Evolutionary conservation across 2,888 invertebrate species (phyloP).

Genomic region (Buathra laborator): DNA sequence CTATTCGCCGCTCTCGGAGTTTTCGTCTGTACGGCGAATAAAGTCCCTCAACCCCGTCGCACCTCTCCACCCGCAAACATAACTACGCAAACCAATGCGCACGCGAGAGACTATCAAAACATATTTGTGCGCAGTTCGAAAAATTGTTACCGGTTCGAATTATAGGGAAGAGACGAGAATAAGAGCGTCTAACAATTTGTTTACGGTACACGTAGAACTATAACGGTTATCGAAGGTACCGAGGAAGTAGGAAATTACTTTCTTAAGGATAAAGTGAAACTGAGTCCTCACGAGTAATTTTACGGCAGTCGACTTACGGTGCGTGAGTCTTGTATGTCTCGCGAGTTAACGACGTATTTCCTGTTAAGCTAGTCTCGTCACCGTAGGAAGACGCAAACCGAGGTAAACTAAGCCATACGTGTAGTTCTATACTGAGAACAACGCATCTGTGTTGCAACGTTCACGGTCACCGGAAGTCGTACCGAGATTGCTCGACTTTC

Average conservation of each 20-base stretch:
- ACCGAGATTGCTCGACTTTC: background rate
- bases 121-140: constrained; percentile 20
- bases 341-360: constrained; percentile 58
- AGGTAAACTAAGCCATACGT: constrained; percentile 13
- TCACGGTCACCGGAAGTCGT: constrained; percentile 10
- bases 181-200: constrained; percentile 6
- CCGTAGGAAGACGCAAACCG: constrained; percentile 21
- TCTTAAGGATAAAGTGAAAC: constrained; percentile 20
- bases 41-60: background rate
- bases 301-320: constrained; percentile 47
- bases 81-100: background rate
- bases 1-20: background rate
- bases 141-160: background rate
- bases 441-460: background rate
- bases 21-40: background rate
- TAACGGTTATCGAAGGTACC: constrained; percentile 20
- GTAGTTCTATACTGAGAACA: background rate
- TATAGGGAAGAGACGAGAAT: constrained; percentile 8
- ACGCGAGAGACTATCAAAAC: constrained; percentile 15
- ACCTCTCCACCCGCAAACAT: background rate
- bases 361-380: constrained; percentile 28
- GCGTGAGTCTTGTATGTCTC: constrained; percentile 52
- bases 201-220: constrained; percentile 24
- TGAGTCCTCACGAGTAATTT: constrained; percentile 50
- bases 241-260: constrained; percentile 47